Conservation (phyloP, 2,797 vertebrate species). For the Semaprochilodus insignis region DNA sequence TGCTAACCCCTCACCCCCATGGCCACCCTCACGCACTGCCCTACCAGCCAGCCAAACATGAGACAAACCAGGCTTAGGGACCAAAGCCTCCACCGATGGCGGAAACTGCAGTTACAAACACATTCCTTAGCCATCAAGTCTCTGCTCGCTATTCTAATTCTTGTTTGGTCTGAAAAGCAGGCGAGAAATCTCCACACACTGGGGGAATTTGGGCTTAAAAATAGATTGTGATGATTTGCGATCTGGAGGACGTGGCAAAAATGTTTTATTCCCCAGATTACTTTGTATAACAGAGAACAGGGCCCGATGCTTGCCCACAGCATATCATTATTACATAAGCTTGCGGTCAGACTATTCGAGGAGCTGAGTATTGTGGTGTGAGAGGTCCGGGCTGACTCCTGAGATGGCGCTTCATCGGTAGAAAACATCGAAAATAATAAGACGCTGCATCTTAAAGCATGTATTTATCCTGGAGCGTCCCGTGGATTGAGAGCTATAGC, state of each 20-base stretch:
- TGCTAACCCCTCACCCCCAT: constrained; percentile 4
- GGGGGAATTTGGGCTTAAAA: constrained; percentile 40
- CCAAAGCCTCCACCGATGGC: constrained; percentile 25
- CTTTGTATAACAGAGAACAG: constrained; percentile 51
- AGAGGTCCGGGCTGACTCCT: constrained; percentile 42
- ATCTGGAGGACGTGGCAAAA: constrained; percentile 31
- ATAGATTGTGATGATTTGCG: constrained; percentile 47
- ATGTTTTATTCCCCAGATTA: constrained; percentile 48
- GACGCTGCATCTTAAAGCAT: constrained; percentile 24
- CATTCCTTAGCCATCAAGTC: constrained; percentile 49
- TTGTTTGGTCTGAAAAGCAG: constrained; percentile 22
- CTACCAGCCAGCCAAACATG: constrained; percentile 46
- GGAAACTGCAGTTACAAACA: constrained; percentile 53
- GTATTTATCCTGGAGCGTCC: constrained; percentile 49
- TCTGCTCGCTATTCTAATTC: constrained; percentile 29
- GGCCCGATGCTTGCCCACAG: constrained; percentile 32
- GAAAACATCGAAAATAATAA: constrained; percentile 46
- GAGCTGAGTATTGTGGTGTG: constrained; percentile 46
- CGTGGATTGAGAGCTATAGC: constrained; percentile 24
- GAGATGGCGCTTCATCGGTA: constrained; percentile 27
- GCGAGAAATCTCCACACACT: constrained; percentile 32
- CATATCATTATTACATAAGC: constrained; percentile 59
- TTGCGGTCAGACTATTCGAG: constrained; percentile 47
- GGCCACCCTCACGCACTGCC: constrained; percentile 29
- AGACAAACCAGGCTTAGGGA: constrained; percentile 47